A percentile compares a stretch with the other conserved stretches of the same genome.
Evolutionary conservation across 2,113 vertebrate genomes (phyloP).

Genomic region (Semicossyphus pulcher): DNA sequence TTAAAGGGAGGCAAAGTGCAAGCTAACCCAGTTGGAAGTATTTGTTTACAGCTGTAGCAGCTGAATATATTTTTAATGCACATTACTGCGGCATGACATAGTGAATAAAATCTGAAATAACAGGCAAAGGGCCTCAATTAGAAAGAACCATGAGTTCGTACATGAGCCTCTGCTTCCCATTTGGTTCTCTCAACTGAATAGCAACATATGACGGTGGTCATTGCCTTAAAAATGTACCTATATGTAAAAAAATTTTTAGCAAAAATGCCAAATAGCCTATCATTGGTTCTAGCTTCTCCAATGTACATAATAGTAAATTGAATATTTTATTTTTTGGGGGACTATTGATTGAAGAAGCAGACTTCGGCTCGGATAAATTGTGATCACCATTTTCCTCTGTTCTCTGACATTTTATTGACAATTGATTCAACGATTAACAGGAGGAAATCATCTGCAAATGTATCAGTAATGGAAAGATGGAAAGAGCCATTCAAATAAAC

Average conservation of each 20-base stretch:
- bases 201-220: not conserved
- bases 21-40: constrained; percentile 55
- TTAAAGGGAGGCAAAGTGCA: constrained; percentile 47
- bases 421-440: too few relatives aligned
- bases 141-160: not conserved
- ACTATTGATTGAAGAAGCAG: too few relatives aligned
- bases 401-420: too few relatives aligned
- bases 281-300: not conserved
- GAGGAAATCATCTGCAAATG: too few relatives aligned
- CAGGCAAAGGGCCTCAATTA: not conserved
- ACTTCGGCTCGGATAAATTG: too few relatives aligned
- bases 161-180: not conserved
- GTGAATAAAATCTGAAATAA: not conserved
- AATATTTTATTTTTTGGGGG: not conserved
- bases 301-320: too few relatives aligned
- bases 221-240: not conserved
- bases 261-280: too few relatives aligned
- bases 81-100: not conserved
- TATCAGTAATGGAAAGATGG: too few relatives aligned
- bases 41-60: constrained; percentile 39
- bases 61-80: constrained; percentile 10
- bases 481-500: too few relatives aligned
- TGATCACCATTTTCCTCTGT: too few relatives aligned
- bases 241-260: too few relatives aligned
- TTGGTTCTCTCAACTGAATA: not conserved